These are phyloP conservation scores for Drosophila eugracilis DNA, from an alignment of 1,140 invertebrate species.

Conservation along the genomic window DNA sequence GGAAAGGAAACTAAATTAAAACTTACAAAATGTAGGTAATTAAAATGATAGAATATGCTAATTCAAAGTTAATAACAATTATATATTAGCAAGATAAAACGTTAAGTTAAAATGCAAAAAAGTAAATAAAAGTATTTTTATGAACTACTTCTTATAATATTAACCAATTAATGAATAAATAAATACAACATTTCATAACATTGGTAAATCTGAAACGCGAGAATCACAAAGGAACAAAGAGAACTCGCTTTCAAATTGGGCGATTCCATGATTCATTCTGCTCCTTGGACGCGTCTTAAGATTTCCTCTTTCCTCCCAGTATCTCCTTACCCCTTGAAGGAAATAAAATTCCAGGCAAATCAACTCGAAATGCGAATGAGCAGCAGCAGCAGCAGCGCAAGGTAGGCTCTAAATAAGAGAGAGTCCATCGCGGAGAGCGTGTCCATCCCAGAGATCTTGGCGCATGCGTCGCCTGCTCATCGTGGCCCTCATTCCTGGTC, in stretches of 20 bases:
- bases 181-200: slow-evolving; percentile 47
- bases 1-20: background rate
- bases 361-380: slow-evolving; percentile 61
- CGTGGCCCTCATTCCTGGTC: background rate
- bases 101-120: too few species aligned
- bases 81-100: too few species aligned
- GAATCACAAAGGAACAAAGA: slow-evolving; percentile 28
- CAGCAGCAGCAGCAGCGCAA: slow-evolving; percentile 38
- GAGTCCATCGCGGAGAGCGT: slow-evolving; percentile 21
- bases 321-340: slow-evolving; percentile 20
- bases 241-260: slow-evolving; percentile 23
- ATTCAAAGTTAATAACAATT: too few species aligned
- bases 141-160: too few species aligned
- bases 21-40: background rate
- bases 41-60: too few species aligned
- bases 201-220: slow-evolving; percentile 28
- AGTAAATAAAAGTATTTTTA: too few species aligned
- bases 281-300: slow-evolving; percentile 20
- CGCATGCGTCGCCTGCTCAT: slow-evolving; percentile 75
- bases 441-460: slow-evolving; percentile 66
- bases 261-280: slow-evolving; percentile 47
- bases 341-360: slow-evolving; percentile 80
- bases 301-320: background rate
- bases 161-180: too few species aligned
- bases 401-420: slow-evolving; percentile 29